phyloP scores from a whole-genome alignment of 2,888 invertebrate genomes.

The Pardosa pseudoannulata region DNA sequence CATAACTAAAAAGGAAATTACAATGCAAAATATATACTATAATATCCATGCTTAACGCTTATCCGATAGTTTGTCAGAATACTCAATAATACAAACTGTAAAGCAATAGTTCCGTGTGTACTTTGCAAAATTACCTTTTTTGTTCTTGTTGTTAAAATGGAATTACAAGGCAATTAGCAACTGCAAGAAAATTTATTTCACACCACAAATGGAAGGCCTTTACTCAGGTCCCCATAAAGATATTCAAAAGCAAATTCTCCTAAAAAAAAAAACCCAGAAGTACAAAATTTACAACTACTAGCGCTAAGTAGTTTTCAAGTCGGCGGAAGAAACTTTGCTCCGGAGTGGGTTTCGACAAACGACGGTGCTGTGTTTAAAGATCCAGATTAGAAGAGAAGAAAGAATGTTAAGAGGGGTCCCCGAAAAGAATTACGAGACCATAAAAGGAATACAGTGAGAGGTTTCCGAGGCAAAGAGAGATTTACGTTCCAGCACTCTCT shows the following conservation, averaged over 20 bases:
- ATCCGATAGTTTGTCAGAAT: too few species aligned
- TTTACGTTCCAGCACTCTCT: constrained; percentile 54
- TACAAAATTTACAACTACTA: constrained; percentile 46
- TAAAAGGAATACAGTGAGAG: constrained; percentile 62
- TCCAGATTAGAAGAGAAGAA: constrained; percentile 41
- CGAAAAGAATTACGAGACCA: constrained; percentile 65
- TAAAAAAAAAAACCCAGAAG: neutral
- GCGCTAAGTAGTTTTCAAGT: constrained; percentile 35
- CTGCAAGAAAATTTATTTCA: neutral
- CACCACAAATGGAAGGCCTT: neutral
- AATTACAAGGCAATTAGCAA: neutral
- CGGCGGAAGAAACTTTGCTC: constrained; percentile 47
- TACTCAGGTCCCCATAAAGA: neutral
- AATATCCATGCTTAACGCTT: too few species aligned
- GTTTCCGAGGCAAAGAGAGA: constrained; percentile 39
- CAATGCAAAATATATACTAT: too few species aligned
- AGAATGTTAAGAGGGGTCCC: constrained; percentile 50
- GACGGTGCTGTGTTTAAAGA: constrained; percentile 41
- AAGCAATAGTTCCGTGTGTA: too few species aligned
- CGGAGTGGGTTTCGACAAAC: constrained; percentile 32
- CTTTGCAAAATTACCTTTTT: too few species aligned
- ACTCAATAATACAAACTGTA: too few species aligned
- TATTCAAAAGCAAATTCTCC: neutral
- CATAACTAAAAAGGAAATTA: too few species aligned
- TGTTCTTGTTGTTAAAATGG: too few species aligned